Evolutionary conservation across 2,797 vertebrate species (phyloP), one percentile per base, ranked within the genome.

Genomic region (Pangasius mekongensis): DNA sequence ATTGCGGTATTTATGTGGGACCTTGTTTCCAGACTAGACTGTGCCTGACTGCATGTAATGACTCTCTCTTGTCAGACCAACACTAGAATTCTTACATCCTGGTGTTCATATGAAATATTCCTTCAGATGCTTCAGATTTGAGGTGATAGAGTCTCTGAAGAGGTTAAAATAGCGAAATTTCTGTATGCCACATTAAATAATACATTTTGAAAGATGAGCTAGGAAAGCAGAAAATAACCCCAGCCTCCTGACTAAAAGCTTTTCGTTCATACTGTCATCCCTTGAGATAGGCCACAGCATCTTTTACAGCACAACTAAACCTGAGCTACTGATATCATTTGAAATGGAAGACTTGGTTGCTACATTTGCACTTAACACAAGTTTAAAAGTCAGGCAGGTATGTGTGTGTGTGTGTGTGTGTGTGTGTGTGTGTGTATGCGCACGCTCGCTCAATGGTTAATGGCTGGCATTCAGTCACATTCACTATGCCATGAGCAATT

Each of bases 331-430:
- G 54, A 82, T 52, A 88, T 85, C 16, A 74, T 89, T 83, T 64
- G 22, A 47, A 86, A 89, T 86, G 90, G 92, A 71, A 91, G 91
- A 84, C 92, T 90, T 93, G 91, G 93, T 90, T 95, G 95, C 95
- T 96, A 96, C 95, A 94, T 96, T 93, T 95, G 92, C 88, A 94
- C 87, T 93, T 91, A 90, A 90, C 90, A 49, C 33, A 87, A 90
- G 90, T 60, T 54, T 87, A 89, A 67, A 69, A 62, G 85, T 88
- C 47, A 87, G 85, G 52, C 62, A 84, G 64, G 24, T 77, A 71
- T 88, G 81, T 64, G 81, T 66, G 67, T 86, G 81, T 89, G 58
- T 69, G 73, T 78, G n/a, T 81, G 54, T 73, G 56, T 81, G 77
- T 36, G n/a, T 52, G 76, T 76, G 43, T n/a, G 74, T 49, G 39